These are phyloP conservation scores for Caenorhabditis virilis DNA, from an alignment of 2,888 invertebrate species.

Conservation along the genomic window DNA sequence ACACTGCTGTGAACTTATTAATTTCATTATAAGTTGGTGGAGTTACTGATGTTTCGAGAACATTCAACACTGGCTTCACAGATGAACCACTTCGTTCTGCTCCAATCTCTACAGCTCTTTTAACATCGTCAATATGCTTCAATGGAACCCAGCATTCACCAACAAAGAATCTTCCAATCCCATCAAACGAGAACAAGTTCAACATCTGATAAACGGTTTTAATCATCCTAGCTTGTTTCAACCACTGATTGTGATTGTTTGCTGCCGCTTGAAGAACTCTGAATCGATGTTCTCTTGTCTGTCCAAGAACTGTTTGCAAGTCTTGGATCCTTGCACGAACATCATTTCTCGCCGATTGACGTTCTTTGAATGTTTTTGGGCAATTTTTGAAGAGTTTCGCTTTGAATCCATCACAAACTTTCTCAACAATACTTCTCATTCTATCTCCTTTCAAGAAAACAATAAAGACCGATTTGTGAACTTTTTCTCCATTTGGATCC, in stretches of 20 bases:
- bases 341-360: conserved; percentile 49
- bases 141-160: conserved; percentile 97
- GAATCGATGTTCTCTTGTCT: conserved; percentile 64
- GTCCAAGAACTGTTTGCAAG: conserved; percentile 77
- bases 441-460: conserved; percentile 86
- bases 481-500: conserved; percentile 87
- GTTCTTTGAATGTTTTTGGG: conserved; percentile 85
- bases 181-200: conserved; percentile 96
- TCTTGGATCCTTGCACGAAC: conserved; percentile 73
- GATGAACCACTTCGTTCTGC: conserved; percentile 84
- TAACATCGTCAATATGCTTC: conserved; percentile 86
- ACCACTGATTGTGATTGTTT: conserved; percentile 97
- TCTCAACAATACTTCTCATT: conserved; percentile 91
- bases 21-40: conserved; percentile 95
- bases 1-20: conserved; percentile 93
- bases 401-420: conserved; percentile 72
- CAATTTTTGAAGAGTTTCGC: conserved; percentile 97
- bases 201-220: conserved; percentile 97
- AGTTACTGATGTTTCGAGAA: conserved; percentile 84
- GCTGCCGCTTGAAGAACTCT: conserved; percentile 85
- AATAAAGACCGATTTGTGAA: conserved; percentile 90
- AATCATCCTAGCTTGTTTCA: conserved; percentile 89
- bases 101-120: conserved; percentile 86
- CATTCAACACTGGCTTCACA: conserved; percentile 92
- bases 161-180: conserved; percentile 98